Conservation (phyloP, 2,888 invertebrate species). For the Altica lythri region DNA sequence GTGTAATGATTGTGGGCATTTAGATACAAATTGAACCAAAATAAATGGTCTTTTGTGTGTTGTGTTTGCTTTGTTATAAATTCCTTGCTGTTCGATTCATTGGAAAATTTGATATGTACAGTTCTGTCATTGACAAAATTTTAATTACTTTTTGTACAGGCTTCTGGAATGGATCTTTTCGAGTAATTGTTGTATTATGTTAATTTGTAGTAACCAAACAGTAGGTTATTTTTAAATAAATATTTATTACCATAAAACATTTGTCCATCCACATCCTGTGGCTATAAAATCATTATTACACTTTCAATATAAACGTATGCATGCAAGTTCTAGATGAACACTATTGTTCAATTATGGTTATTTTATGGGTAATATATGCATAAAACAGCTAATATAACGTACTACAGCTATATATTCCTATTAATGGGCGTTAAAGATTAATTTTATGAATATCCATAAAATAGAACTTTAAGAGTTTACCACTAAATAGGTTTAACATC, state of each 20-base stretch:
- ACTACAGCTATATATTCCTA: conserved; percentile 7
- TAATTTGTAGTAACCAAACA: too few species aligned
- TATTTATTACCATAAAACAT: too few species aligned
- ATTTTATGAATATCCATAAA: conserved; percentile 17
- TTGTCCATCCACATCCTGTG: too few species aligned
- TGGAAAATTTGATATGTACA: conserved; percentile 32
- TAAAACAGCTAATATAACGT: conserved; percentile 15
- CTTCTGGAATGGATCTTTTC: too few species aligned
- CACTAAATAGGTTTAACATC: background rate
- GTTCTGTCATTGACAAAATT: too few species aligned
- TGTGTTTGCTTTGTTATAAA: conserved; percentile 22
- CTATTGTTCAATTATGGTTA: conserved; percentile 13
- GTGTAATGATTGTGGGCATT: conserved; percentile 49
- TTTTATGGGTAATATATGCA: conserved; percentile 7
- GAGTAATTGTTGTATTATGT: too few species aligned
- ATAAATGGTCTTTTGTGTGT: conserved; percentile 38
- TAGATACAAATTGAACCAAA: conserved; percentile 53
- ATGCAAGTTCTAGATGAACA: conserved; percentile 10
- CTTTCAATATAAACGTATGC: conserved; percentile 3
- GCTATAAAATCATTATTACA: conserved; percentile 4
- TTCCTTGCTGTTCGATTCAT: conserved; percentile 33
- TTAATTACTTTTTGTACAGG: too few species aligned
- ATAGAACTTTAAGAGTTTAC: background rate
- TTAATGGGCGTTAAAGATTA: conserved; percentile 13
- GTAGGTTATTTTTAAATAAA: too few species aligned